Percentiles rank a stretch among this genome's conserved stretches.
Conservation (phyloP, 53 echinoderm and acorn worm genomes). For the Apostichopus leukothele region DNA sequence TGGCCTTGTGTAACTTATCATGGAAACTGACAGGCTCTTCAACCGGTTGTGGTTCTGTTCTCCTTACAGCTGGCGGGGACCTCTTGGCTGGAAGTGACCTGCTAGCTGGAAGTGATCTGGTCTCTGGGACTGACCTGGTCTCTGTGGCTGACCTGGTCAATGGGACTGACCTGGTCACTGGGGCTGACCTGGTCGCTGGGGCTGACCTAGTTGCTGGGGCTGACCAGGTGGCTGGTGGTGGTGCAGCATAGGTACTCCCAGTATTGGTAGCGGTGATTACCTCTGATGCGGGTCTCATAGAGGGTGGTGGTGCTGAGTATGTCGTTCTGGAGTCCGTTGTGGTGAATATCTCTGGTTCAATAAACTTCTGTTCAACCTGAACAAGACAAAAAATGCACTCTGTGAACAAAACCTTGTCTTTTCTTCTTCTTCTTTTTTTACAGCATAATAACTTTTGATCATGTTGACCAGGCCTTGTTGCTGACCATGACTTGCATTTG, state of each 20-base stretch:
- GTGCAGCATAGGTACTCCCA: neutral
- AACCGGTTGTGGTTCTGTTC: neutral
- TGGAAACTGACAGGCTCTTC: constrained; percentile 45
- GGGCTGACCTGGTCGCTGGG: neutral
- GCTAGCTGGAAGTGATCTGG: neutral
- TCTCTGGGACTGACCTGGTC: neutral
- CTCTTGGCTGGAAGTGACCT: neutral
- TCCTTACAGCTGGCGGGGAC: neutral
- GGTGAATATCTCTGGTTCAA: constrained; percentile 15
- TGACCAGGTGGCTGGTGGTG: neutral
- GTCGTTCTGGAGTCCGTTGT: neutral
- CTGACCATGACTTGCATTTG: too few species aligned
- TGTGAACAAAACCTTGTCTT: too few species aligned
- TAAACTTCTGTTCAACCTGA: constrained; percentile 17
- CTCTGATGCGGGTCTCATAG: constrained; percentile 5
- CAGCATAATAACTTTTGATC: too few species aligned
- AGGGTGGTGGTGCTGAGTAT: constrained; percentile 9
- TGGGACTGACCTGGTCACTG: neutral
- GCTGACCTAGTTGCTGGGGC: neutral
- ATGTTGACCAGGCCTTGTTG: too few species aligned
- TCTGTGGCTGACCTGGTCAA: neutral
- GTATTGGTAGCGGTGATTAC: neutral
- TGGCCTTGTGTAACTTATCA: constrained; percentile 70
- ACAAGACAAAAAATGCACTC: neutral
- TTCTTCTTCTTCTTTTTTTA: too few species aligned